phyloP scores from a whole-genome alignment of 1,140 invertebrate species.

The Sinonovacula constricta region DNA sequence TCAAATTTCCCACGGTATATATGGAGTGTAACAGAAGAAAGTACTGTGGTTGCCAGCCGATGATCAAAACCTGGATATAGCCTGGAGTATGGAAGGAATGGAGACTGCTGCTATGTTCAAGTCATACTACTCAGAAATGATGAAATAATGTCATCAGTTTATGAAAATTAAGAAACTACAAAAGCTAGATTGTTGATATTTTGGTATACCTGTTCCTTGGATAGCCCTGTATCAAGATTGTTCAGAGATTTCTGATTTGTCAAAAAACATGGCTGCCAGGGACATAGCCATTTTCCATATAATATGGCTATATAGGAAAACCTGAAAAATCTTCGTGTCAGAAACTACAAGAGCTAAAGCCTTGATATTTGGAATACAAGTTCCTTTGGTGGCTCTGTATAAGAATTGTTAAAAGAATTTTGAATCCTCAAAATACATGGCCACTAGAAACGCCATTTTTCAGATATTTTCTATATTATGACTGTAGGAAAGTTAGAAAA shows the following conservation, averaged over 20 bases:
- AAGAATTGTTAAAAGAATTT: neutral
- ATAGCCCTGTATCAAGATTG: neutral
- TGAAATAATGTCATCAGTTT: too few species aligned
- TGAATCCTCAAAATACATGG: neutral
- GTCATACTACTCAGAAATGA: too few species aligned
- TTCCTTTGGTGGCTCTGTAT: neutral
- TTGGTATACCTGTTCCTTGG: neutral
- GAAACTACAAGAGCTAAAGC: neutral
- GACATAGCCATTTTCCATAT: neutral
- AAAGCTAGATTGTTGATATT: too few species aligned
- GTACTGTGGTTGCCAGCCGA: too few species aligned
- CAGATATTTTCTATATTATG: too few species aligned
- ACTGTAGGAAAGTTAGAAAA: too few species aligned
- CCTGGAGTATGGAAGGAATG: too few species aligned
- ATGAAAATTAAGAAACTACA: too few species aligned
- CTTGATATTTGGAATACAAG: neutral
- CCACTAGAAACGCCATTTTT: neutral
- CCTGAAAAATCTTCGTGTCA: neutral
- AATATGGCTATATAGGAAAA: neutral
- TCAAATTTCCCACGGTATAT: too few species aligned
- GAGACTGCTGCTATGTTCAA: too few species aligned
- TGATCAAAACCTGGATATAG: too few species aligned
- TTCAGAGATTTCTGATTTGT: neutral
- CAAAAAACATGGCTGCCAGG: neutral
- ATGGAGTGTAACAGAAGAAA: too few species aligned